Percentiles rank a stretch among this genome's conserved stretches.
phyloP scores from a whole-genome alignment of 2,113 vertebrate species.

The Ageneiosus marmoratus region DNA sequence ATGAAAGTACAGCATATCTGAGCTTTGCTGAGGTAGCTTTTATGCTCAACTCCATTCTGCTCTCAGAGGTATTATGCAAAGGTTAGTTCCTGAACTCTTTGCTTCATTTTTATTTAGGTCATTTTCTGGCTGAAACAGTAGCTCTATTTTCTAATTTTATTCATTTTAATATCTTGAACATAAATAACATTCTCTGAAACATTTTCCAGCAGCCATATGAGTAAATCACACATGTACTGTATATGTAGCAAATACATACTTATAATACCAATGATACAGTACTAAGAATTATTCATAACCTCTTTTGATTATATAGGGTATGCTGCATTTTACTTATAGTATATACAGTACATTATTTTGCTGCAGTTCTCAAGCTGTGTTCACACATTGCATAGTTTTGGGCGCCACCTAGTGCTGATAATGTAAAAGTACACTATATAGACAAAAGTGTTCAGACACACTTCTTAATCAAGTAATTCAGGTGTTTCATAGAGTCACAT shows the following conservation, averaged over 20 bases:
- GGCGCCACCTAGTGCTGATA: slow-evolving; percentile 29
- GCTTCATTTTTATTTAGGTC: neutral
- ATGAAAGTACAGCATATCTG: no score
- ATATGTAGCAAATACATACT: neutral
- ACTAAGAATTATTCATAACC: neutral
- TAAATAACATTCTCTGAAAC: neutral
- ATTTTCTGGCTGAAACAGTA: slow-evolving; percentile 6
- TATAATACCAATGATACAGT: neutral
- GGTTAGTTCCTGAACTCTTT: slow-evolving; percentile 6
- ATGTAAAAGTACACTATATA: neutral
- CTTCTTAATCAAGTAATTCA: no score
- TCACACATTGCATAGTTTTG: neutral
- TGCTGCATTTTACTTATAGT: neutral
- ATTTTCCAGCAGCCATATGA: neutral
- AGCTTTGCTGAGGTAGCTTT: neutral
- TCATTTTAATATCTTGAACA: slow-evolving; percentile 15
- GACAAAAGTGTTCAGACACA: no score
- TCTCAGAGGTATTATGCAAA: neutral
- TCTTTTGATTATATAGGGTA: neutral
- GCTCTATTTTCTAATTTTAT: slow-evolving; percentile 5
- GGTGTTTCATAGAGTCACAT: no score
- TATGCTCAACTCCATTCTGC: neutral
- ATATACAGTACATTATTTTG: neutral
- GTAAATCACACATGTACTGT: neutral
- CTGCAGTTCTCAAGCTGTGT: neutral